Conservation (phyloP, 2,113 vertebrate genomes). For the Hippolais icterina region DNA sequence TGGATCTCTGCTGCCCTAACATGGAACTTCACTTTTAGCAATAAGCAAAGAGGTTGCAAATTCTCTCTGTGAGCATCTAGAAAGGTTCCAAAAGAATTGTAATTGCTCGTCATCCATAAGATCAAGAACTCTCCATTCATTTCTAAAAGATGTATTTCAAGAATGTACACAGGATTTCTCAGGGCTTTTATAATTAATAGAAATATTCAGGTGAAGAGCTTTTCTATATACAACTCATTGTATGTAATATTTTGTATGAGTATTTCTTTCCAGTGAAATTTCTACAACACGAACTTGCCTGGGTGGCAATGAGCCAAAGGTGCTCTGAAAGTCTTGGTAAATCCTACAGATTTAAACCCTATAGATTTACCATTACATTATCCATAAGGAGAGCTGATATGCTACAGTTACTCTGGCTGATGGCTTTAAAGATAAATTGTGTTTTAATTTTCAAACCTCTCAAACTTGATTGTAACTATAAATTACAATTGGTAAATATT, state of each 20-base stretch:
- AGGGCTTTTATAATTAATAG: not conserved
- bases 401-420: not conserved
- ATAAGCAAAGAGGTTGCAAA: not conserved
- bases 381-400: not conserved
- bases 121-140: not conserved
- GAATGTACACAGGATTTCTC: not conserved
- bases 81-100: not conserved
- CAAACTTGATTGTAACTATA: not conserved
- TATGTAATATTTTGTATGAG: not conserved
- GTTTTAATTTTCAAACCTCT: not conserved
- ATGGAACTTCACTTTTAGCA: not conserved
- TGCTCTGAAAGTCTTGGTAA: not conserved
- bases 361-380: not conserved
- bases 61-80: not conserved
- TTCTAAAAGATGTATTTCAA: not conserved
- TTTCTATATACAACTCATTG: not conserved
- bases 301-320: not conserved
- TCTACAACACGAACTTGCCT: not conserved
- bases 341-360: not conserved
- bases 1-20: not conserved
- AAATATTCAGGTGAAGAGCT: not conserved
- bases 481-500: not conserved
- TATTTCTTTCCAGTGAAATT: not conserved
- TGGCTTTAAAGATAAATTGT: not conserved
- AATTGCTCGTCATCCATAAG: not conserved